These are phyloP conservation scores for Sclerodermus sp. DNA, from an alignment of 2,888 invertebrate genomes.

Conservation along the genomic window DNA sequence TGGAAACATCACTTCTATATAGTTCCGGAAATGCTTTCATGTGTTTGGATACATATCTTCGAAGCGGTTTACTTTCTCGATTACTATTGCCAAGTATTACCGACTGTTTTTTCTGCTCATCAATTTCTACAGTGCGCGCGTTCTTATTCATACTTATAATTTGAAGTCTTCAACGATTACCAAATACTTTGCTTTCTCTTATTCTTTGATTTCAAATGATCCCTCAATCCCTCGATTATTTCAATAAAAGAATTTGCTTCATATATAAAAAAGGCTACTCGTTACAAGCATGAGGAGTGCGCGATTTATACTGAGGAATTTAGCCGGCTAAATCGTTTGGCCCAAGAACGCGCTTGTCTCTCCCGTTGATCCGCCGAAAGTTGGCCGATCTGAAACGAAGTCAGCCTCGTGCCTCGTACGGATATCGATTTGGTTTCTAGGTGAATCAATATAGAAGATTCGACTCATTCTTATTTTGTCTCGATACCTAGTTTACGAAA, in stretches of 20 bases:
- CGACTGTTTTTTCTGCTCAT: too few relatives aligned
- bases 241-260: too few relatives aligned
- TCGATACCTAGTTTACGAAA: neutral
- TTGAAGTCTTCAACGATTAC: too few relatives aligned
- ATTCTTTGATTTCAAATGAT: too few relatives aligned
- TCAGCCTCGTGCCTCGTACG: slow-evolving; percentile 45
- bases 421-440: slow-evolving; percentile 50
- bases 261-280: too few relatives aligned
- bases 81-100: slow-evolving; percentile 2
- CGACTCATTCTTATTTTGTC: slow-evolving; percentile 31
- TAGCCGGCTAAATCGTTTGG: neutral
- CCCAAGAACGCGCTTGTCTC: slow-evolving; percentile 5
- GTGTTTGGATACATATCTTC: slow-evolving; percentile 8
- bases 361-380: slow-evolving; percentile 19
- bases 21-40: slow-evolving; percentile 58
- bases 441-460: slow-evolving; percentile 46
- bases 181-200: too few relatives aligned
- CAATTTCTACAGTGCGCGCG: too few relatives aligned
- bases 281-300: neutral
- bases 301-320: neutral
- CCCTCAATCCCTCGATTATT: too few relatives aligned
- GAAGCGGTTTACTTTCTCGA: slow-evolving; percentile 8
- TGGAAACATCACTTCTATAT: slow-evolving; percentile 64
- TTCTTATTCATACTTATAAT: too few relatives aligned
- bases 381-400: slow-evolving; percentile 42